Conservation (phyloP, 2,113 vertebrate genomes). For the Danio rerio region GRCz12tu NC_133183.1:35291501-35292000, state of each 20-base stretch:
- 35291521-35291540: conserved; percentile 10
- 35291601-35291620: not conserved
- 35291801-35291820: conserved; percentile 5
- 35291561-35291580: conserved; percentile 30
- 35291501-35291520: not conserved
- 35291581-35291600: conserved; percentile 9
- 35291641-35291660: not conserved
- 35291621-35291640: not conserved
- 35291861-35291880: conserved; percentile 55
- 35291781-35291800: not conserved
- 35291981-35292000: conserved; percentile 76
- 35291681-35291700: not conserved
- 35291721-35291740: not conserved
- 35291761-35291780: not conserved
- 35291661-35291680: not conserved
- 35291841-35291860: not conserved
- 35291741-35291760: not conserved
- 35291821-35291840: not conserved
- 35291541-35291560: conserved; percentile 32
- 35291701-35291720: not conserved
- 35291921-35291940: conserved; percentile 67
- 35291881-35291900: conserved; percentile 54
- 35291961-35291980: conserved; percentile 75
- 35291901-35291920: conserved; percentile 77
- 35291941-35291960: conserved; percentile 73